Evolutionary conservation across 2,113 vertebrate species (phyloP).

Genomic region (Sigmodon hispidus): DNA sequence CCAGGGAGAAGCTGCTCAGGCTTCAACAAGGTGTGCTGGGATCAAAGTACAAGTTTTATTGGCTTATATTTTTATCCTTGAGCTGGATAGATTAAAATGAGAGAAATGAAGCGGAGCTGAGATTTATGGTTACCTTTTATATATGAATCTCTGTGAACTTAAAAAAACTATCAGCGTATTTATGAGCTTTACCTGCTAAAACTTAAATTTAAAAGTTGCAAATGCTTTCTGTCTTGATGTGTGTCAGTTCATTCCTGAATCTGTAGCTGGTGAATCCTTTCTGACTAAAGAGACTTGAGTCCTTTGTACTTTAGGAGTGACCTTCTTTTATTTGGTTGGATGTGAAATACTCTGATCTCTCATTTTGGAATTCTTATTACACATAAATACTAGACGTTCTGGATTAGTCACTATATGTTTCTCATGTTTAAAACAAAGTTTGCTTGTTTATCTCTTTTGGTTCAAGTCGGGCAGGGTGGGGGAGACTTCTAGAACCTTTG

Average conservation of each 20-base stretch:
- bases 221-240: not conserved
- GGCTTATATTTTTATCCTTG: not conserved
- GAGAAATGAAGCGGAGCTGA: not conserved
- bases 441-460: not conserved
- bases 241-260: not conserved
- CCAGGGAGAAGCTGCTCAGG: not conserved
- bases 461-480: not conserved
- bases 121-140: not conserved
- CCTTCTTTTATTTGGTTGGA: constrained; percentile 16
- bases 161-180: not conserved
- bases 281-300: not conserved
- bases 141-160: not conserved
- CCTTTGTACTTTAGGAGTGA: not conserved
- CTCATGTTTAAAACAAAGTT: not conserved
- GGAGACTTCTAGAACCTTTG: not conserved
- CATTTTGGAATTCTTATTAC: constrained; percentile 14
- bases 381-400: not conserved
- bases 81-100: not conserved
- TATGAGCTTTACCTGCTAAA: not conserved
- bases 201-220: not conserved
- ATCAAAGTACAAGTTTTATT: constrained; percentile 27
- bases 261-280: not conserved
- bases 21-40: not conserved
- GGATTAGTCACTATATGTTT: not conserved
- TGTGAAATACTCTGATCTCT: constrained; percentile 11